Percentiles rank a stretch among this genome's conserved stretches.
These are phyloP conservation scores for Epinephelus awoara DNA, from an alignment of 2,797 vertebrate species.

Conservation along the genomic window DNA sequence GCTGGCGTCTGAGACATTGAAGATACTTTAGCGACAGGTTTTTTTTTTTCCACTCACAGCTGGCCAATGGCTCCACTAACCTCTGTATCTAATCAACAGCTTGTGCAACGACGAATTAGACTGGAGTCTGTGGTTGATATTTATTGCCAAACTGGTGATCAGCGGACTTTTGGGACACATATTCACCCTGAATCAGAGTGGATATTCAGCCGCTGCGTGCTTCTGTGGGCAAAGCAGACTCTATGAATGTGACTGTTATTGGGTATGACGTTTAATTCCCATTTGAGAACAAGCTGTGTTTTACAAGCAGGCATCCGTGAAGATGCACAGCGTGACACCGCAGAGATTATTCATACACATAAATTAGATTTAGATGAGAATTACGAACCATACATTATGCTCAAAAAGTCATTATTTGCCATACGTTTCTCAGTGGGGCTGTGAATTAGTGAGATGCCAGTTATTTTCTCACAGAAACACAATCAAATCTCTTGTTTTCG, in stretches of 20 bases:
- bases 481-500: slow-evolving; percentile 1
- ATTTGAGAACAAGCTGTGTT: slow-evolving; percentile 42
- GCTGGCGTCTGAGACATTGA: slow-evolving; percentile 10
- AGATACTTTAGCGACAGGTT: slow-evolving; percentile 4
- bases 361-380: slow-evolving; percentile 34
- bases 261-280: slow-evolving; percentile 66
- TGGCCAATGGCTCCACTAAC: slow-evolving; percentile 13
- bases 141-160: slow-evolving; percentile 33
- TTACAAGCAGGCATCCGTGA: slow-evolving; percentile 35
- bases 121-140: not conserved
- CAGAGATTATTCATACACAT: slow-evolving; percentile 43
- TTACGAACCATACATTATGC: slow-evolving; percentile 33
- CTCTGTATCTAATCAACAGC: slow-evolving; percentile 23
- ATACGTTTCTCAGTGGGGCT: slow-evolving; percentile 10
- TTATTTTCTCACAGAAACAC: slow-evolving; percentile 21
- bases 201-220: not conserved
- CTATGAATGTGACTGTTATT: slow-evolving; percentile 51
- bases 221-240: slow-evolving; percentile 15
- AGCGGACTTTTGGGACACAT: slow-evolving; percentile 1
- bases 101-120: not conserved
- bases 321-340: slow-evolving; percentile 34
- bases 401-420: slow-evolving; percentile 26
- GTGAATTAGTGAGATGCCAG: slow-evolving; percentile 29
- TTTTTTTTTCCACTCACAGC: slow-evolving; percentile 11
- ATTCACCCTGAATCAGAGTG: not conserved